phyloP scores from a whole-genome alignment of 1,140 invertebrate genomes.

The Trissolcus basalis region DNA sequence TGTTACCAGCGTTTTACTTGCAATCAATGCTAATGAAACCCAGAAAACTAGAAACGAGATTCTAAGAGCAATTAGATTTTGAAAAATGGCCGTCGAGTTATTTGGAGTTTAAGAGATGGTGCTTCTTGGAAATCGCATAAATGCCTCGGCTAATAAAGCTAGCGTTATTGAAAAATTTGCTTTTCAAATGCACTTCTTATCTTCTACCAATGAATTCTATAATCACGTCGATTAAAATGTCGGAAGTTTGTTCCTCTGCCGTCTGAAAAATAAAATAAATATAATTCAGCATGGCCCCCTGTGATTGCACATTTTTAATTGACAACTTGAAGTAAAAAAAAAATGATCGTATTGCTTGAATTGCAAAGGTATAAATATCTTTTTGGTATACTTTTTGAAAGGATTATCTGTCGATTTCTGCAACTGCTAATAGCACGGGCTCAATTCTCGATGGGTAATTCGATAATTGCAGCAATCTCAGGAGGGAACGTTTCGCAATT shows the following conservation, averaged over 20 bases:
- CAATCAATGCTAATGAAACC: slow-evolving; percentile 27
- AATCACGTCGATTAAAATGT: too few species aligned
- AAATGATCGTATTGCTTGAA: too few species aligned
- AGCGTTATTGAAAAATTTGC: too few species aligned
- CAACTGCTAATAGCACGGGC: slow-evolving; percentile 46
- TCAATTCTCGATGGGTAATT: slow-evolving; percentile 65
- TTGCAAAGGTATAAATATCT: too few species aligned
- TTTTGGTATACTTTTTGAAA: slow-evolving; percentile 19
- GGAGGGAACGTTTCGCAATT: slow-evolving; percentile 65
- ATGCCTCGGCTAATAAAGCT: slow-evolving; percentile 16
- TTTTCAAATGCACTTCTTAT: too few species aligned
- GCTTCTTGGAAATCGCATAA: slow-evolving; percentile 24
- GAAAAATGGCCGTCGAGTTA: slow-evolving; percentile 51
- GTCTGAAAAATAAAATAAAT: too few species aligned
- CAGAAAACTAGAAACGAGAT: slow-evolving; percentile 28
- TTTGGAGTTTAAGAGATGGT: slow-evolving; percentile 6
- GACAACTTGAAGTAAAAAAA: too few species aligned
- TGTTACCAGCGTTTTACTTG: neutral
- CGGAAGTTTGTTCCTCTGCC: too few species aligned
- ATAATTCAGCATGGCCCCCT: too few species aligned
- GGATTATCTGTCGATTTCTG: slow-evolving; percentile 40
- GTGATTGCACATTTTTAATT: too few species aligned
- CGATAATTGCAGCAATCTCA: slow-evolving; percentile 70
- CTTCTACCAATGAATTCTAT: too few species aligned
- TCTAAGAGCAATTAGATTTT: slow-evolving; percentile 58